A percentile compares a stretch with the other conserved stretches of the same genome.
Conservation (phyloP, 2,888 invertebrate species). For the Chaetoderma sp. region DNA sequence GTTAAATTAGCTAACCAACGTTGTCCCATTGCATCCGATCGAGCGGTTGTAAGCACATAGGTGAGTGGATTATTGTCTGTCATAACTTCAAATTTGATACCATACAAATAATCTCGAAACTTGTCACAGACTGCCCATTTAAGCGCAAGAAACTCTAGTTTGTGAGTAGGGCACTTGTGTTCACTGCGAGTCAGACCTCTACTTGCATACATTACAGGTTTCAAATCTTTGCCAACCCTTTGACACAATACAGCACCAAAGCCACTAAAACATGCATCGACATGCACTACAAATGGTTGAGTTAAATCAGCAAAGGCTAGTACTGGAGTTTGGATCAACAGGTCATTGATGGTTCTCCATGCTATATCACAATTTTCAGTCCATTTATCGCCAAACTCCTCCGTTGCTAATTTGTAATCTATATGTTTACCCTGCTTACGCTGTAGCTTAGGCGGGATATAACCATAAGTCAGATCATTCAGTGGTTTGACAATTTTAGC, state of each 20-base stretch:
- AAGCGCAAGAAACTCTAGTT: slow-evolving; percentile 22
- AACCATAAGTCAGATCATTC: too few relatives aligned
- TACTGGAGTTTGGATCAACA: slow-evolving; percentile 15
- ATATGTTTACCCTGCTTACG: too few relatives aligned
- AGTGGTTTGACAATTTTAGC: too few relatives aligned
- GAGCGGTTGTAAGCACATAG: slow-evolving; percentile 18
- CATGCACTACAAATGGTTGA: slow-evolving; percentile 26
- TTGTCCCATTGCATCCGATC: slow-evolving; percentile 24
- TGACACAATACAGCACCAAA: slow-evolving; percentile 33
- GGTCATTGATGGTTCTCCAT: slow-evolving; percentile 12
- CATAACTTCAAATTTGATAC: background rate
- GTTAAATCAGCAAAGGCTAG: slow-evolving; percentile 26
- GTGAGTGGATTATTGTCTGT: slow-evolving; percentile 25
- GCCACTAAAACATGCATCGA: slow-evolving; percentile 22
- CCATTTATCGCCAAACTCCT: slow-evolving; percentile 13
- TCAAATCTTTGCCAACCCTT: slow-evolving; percentile 4
- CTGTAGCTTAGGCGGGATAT: too few relatives aligned
- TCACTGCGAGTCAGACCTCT: slow-evolving; percentile 13
- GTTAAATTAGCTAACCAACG: slow-evolving; percentile 21
- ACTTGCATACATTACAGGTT: slow-evolving; percentile 24
- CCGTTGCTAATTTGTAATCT: too few relatives aligned
- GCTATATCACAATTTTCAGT: slow-evolving; percentile 12
- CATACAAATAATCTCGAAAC: slow-evolving; percentile 21
- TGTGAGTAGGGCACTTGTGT: slow-evolving; percentile 23
- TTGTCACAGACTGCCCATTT: slow-evolving; percentile 30